Base-by-base conservation (phyloP, 2,888 invertebrate genomes). In the Pharmacophagus antenor region DNA sequence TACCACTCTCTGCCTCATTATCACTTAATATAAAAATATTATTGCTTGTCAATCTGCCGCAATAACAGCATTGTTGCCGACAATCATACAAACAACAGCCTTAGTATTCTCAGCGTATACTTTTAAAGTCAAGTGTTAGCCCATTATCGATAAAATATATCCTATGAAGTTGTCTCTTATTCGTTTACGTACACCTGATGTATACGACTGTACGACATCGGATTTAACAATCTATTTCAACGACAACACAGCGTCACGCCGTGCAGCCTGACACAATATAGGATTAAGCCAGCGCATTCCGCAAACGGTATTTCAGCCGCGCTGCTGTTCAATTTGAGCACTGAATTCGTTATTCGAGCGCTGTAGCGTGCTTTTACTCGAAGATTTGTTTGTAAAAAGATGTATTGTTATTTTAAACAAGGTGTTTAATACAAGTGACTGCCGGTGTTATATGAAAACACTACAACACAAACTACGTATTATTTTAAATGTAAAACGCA, bases 251-350 rank as follows among this genome's bases (percentile, higher is more conserved):
- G 37, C 55, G 50, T 50, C 49, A 50, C 49, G 41, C 18, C 42
- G 56, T 41, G 48, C 42, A 55, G 27, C 42, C 50, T 54, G 54
- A 50, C 55, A 60, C 55, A 60, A 55, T 60, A 55, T 37, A 37
- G 59, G 59, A 60, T 60, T 60, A 60, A 60, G 55, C 55, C 22
- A 25, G 49, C 49, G 59, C 55, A 54, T 58, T 60, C 54, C 54
- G 20, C 59, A 60, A 60, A 42, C 59, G 55, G 23, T 60, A 60
- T 60, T 60, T 60, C 59, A 60, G 50, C 27, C 27, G 17, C 50
- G 54, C 31, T 25, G n/a, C 22, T 60, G 55, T 60, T 55, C 55
- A 55, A 60, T 55, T 60, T 55, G 37, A 46, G 59, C 59, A 21
- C 20, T 31, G 59, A 55, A 55, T 51, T 59, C 50, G 59, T 60